Evolutionary conservation across 1,140 invertebrate species (phyloP).

Genomic region (Eulimnadia texana): DNA sequence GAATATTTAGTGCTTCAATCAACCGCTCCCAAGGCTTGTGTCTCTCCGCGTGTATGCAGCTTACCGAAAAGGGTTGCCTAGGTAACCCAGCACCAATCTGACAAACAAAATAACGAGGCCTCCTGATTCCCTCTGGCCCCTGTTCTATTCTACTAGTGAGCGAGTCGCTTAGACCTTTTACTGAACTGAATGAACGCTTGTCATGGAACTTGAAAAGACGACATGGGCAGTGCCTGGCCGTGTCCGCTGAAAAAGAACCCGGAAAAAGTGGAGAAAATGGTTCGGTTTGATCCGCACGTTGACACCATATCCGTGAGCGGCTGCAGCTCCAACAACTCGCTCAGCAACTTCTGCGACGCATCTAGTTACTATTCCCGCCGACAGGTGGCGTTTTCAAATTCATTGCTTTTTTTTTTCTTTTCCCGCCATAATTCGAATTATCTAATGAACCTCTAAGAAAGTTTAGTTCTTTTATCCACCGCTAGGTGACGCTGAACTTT

Average conservation of each 20-base stretch:
- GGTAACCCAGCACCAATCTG: background rate
- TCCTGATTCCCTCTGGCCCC: background rate
- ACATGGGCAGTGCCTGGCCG: background rate
- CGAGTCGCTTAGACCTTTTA: no score
- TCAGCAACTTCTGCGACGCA: background rate
- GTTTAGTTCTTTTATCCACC: no score
- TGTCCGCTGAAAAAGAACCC: slow-evolving; percentile 3
- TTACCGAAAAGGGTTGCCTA: background rate
- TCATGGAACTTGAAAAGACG: background rate
- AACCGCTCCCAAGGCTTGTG: background rate
- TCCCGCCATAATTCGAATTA: background rate
- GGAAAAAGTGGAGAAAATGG: slow-evolving; percentile 17
- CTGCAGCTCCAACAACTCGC: slow-evolving; percentile 15
- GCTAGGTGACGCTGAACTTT: no score
- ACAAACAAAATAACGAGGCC: background rate
- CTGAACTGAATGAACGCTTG: no score
- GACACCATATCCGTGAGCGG: slow-evolving; percentile 20
- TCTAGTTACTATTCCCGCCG: background rate
- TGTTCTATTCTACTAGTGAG: no score
- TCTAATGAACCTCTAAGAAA: no score
- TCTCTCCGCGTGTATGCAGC: background rate
- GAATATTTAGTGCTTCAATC: background rate
- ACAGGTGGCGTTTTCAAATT: slow-evolving; percentile 2
- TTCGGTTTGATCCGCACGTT: slow-evolving; percentile 20
- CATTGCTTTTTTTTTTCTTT: background rate